Evolutionary conservation across 1,140 invertebrate genomes (phyloP).

Genomic region (Drosophila ananassae): DNA sequence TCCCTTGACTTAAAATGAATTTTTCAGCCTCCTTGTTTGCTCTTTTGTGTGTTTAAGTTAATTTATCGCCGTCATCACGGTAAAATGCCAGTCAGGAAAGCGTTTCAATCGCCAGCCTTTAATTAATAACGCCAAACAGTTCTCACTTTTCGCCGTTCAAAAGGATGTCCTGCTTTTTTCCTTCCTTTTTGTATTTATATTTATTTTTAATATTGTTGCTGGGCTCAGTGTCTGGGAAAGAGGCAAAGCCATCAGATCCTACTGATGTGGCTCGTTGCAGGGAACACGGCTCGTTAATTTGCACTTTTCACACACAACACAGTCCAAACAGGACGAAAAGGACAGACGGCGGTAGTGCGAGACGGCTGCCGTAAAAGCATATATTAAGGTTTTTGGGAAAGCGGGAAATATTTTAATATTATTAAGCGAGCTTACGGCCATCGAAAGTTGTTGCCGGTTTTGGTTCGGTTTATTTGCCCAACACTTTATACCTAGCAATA

Average conservation of each 20-base stretch:
- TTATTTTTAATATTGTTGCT: background rate
- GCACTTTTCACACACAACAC: slow-evolving; percentile 22
- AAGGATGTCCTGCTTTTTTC: background rate
- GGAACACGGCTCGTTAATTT: slow-evolving; percentile 43
- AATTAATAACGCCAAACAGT: slow-evolving; percentile 56
- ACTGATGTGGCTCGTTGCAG: slow-evolving; percentile 10
- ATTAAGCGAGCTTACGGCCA: slow-evolving; percentile 35
- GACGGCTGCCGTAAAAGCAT: slow-evolving; percentile 1
- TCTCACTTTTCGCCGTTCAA: slow-evolving; percentile 25
- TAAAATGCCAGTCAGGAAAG: slow-evolving; percentile 28
- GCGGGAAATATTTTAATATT: slow-evolving; percentile 51
- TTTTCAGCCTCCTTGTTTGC: slow-evolving; percentile 5
- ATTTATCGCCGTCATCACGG: slow-evolving; percentile 23
- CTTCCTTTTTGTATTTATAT: background rate
- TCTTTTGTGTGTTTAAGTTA: slow-evolving; percentile 25
- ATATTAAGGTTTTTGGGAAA: slow-evolving; percentile 19
- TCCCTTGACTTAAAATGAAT: background rate
- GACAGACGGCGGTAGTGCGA: slow-evolving; percentile 1
- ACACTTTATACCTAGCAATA: slow-evolving; percentile 39
- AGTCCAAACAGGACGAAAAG: background rate
- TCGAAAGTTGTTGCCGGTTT: slow-evolving; percentile 15
- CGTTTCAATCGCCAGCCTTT: slow-evolving; percentile 36
- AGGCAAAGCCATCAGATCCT: slow-evolving; percentile 11
- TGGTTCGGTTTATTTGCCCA: slow-evolving; percentile 42
- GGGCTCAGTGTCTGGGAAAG: slow-evolving; percentile 1